Evolutionary conservation across 2,888 invertebrate species (phyloP), one percentile per base, ranked within the genome.

Genomic region (Lasioglossum zephyrum): DNA sequence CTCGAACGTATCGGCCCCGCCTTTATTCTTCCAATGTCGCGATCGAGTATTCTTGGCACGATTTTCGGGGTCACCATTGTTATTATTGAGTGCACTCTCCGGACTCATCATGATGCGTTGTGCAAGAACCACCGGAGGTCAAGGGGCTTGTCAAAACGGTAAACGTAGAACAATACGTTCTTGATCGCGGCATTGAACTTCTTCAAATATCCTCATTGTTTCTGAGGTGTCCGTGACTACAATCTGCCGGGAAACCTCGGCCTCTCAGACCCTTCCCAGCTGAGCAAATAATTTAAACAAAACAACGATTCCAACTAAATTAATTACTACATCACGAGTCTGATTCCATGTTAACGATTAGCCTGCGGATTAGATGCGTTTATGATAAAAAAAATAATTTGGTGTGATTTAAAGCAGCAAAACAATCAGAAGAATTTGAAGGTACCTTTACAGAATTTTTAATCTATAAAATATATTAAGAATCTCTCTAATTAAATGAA

Each of bases 21-120:
- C 73, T 70, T 74, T 44, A 36, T 80, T 77, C 57, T 9, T 66
- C 73, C 81, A 83, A 60, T 79, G 87, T 77, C 82, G 82, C 13
- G 73, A 69, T 82, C 81, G 76, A 87, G 88, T 53, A 82, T 72
- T 57, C 90, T 90, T 86, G 90, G 90, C 90, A 90, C 85, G 79
- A 78, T 88, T 90, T 84, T 82, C 81, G 80, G 81, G 88, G 85
- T 82, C 80, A 81, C 79, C 79, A 79, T 87, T 87, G 88, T 88
- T 85, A 82, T 88, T 86, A 89, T 90, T 81, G 88, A 90, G 88
- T 87, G 76, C 75, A 79, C 84, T 79, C 84, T 31, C 77, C 78
- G 80, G 81, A 66, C 82, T 84, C 85, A 84, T 83, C 82, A 86
- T 22, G 53, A 86, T 53, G 53, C 73, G 63, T 63, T 66, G 73